Evolutionary conservation across 92 coral and sea anemone genomes (phyloP).

Genomic region (Bergia puertoricense): DNA sequence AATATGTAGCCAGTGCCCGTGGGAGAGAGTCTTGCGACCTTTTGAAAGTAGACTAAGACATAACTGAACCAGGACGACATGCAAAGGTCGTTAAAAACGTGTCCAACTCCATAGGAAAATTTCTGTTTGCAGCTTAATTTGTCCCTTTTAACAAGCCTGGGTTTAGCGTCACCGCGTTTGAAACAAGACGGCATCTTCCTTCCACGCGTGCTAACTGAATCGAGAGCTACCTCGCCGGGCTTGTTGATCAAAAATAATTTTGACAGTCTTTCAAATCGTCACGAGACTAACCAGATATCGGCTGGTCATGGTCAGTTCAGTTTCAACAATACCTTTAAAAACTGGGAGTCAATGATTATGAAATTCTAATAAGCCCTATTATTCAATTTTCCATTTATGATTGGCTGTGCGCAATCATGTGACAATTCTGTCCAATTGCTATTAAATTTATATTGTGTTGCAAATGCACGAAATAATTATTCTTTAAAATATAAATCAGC

Average conservation of each 20-base stretch:
- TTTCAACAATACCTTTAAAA: not conserved
- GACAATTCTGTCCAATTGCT: not conserved
- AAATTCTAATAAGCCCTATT: not conserved
- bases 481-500: not conserved
- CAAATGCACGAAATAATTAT: too few relatives aligned
- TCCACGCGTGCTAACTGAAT: not conserved
- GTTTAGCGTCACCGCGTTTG: slow-evolving; percentile 33
- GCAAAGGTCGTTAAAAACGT: slow-evolving; percentile 88
- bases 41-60: slow-evolving; percentile 73
- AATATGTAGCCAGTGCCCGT: slow-evolving; percentile 75
- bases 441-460: too few relatives aligned
- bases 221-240: not conserved
- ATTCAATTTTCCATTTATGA: not conserved
- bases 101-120: slow-evolving; percentile 83
- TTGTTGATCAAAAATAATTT: not conserved
- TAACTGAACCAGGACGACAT: slow-evolving; percentile 92
- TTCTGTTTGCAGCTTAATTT: slow-evolving; percentile 74
- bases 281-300: slow-evolving; percentile 18
- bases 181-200: slow-evolving; percentile 15
- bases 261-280: not conserved
- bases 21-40: slow-evolving; percentile 75
- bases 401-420: slow-evolving; percentile 16
- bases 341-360: not conserved
- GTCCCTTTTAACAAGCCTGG: slow-evolving; percentile 49
- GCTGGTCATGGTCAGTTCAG: not conserved